A percentile compares a stretch with the other conserved stretches of the same genome.
phyloP scores from a whole-genome alignment of 1,140 invertebrate genomes.

The Nixonia krombeini region DNA sequence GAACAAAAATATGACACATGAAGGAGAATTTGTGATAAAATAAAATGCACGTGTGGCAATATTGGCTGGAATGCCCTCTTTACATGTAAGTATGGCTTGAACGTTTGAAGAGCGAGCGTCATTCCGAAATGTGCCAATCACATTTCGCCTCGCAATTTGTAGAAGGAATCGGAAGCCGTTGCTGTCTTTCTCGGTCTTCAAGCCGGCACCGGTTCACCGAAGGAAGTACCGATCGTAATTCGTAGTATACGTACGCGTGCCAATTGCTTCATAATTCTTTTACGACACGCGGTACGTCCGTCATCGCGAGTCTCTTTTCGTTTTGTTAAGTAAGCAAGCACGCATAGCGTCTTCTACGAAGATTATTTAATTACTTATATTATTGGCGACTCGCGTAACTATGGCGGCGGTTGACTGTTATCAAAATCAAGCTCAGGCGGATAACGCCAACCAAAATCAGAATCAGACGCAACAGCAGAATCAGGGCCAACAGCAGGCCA shows the following conservation, averaged over 20 bases:
- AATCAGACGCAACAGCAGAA: conserved; percentile 42
- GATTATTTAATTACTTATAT: conserved; percentile 6
- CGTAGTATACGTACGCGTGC: conserved; percentile 29
- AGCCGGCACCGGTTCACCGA: conserved; percentile 54
- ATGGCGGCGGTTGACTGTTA: conserved; percentile 66
- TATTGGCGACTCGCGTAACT: conserved; percentile 14
- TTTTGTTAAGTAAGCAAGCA: conserved; percentile 1
- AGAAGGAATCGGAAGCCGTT: conserved; percentile 45
- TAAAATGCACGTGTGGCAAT: neutral
- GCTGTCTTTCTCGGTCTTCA: conserved; percentile 46
- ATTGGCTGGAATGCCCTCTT: neutral
- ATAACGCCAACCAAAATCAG: conserved; percentile 40
- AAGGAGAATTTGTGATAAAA: neutral
- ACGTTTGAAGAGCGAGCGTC: neutral
- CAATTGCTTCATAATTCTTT: conserved; percentile 37
- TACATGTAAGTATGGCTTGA: neutral
- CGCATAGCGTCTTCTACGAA: conserved; percentile 4
- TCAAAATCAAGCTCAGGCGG: conserved; percentile 58
- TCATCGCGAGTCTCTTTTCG: conserved; percentile 15
- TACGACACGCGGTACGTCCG: conserved; percentile 1
- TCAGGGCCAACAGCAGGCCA: conserved; percentile 58
- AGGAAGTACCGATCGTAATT: conserved; percentile 48
- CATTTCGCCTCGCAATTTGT: conserved; percentile 4
- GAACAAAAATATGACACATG: neutral
- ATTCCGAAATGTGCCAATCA: neutral